Percentiles rank a stretch among this genome's conserved stretches.
Conservation (phyloP, 2,888 invertebrate species). For the Zootermopsis nevadensis region DNA sequence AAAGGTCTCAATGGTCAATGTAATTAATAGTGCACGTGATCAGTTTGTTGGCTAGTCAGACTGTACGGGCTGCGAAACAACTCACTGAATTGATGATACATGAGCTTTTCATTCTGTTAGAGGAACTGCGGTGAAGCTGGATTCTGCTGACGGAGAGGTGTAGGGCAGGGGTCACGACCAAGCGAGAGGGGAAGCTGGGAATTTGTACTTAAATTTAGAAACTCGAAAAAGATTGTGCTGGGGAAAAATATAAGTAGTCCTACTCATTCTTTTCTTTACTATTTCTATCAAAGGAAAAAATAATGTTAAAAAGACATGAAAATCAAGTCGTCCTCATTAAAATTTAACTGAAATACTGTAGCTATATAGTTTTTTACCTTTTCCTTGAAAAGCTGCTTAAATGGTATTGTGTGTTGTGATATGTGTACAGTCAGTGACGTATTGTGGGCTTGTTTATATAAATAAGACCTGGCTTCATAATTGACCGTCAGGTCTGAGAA, state of each 20-base stretch:
- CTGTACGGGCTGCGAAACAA: constrained; percentile 21
- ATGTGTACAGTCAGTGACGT: constrained; percentile 29
- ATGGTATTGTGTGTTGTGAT: constrained; percentile 18
- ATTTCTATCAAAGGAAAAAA: constrained; percentile 20
- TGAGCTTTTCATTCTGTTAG: constrained; percentile 16
- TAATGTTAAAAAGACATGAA: constrained; percentile 10
- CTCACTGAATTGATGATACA: constrained; percentile 20
- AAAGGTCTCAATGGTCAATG: no score
- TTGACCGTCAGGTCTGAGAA: no score
- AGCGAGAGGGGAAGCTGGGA: not conserved
- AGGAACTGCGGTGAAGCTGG: constrained; percentile 25
- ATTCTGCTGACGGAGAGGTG: not conserved
- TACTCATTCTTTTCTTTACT: constrained; percentile 17
- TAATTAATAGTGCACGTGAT: not conserved
- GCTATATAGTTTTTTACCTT: constrained; percentile 29
- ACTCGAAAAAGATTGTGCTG: constrained; percentile 24
- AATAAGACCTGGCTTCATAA: not conserved
- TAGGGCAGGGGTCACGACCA: not conserved
- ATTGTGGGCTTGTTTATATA: not conserved
- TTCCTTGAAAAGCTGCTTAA: constrained; percentile 43
- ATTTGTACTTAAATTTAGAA: constrained; percentile 36
- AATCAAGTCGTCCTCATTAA: constrained; percentile 47
- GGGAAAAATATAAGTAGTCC: not conserved
- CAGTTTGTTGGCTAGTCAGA: not conserved
- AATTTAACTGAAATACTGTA: constrained; percentile 49